Base-by-base conservation (phyloP, 2,113 vertebrate genomes). In the Cinclus mexicanus region DNA sequence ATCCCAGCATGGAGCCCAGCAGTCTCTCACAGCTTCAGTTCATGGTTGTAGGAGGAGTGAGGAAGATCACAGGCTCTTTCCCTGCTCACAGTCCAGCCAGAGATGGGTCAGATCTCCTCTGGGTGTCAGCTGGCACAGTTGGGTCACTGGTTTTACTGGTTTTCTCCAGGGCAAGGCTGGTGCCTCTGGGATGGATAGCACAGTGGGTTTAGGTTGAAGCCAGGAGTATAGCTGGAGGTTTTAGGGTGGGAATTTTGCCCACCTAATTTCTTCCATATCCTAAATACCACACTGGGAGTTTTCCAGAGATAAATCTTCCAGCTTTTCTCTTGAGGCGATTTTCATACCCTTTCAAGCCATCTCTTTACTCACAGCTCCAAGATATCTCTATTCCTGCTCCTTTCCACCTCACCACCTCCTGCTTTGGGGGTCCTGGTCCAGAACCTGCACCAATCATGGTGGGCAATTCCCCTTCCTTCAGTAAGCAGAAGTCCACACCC, bases 61-160 rank as follows among this genome's bases (percentile, higher is more conserved):
- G 14, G 39, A 37, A 37, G 35, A 37, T 37, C 35, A 37, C 35
- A 37, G 28, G n/a, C 59, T 24, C 49, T 52, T 15, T 31, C 41
- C 17, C 4, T 11, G 31, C 50, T 47, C 29, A 18, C 23, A 46
- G 15, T 8, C 22, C 69, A 52, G 28, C 11, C 21, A 70, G 35
- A 29, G 37, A 49, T 25, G 42, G 64, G n/a, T 46, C 37, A 52
- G 31, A 56, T 57, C 70, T 76, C 44, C 33, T 8, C 6, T 12
- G 11, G 12, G 15, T 71, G 33, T 11, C 69, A 81, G 1, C 4
- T 0, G 4, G 28, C 39, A 39, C 29, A 22, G 29, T 0, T 35
- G 22, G 59, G 33, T 47, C 57, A 39, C 70, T 56, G 67, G 31
- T 83, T 94, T 87, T 64, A 25, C 17, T 89, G 76, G 12, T 81